Evolutionary conservation across 2,888 invertebrate species (phyloP).

Genomic region (Caenorhabditis japonica): DNA sequence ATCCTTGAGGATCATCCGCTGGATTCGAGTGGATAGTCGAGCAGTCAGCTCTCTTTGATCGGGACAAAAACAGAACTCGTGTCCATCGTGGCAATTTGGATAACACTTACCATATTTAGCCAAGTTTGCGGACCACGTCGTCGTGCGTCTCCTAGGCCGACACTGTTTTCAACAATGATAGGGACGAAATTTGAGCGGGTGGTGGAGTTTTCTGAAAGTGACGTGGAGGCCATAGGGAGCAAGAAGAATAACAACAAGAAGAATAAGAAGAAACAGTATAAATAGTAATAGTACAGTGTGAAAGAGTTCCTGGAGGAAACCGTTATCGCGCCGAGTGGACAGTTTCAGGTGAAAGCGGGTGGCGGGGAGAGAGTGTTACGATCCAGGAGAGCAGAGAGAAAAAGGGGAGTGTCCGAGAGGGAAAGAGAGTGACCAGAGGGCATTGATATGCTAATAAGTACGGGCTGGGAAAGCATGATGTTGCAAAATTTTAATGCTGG

Average conservation of each 20-base stretch:
- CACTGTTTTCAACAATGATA: slow-evolving; percentile 2
- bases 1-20: slow-evolving; percentile 7
- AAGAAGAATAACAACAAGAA: too few species aligned
- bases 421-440: slow-evolving; percentile 26
- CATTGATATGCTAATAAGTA: slow-evolving; percentile 40
- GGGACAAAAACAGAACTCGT: background rate
- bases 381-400: background rate
- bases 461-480: slow-evolving; percentile 4
- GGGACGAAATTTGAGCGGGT: background rate
- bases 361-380: slow-evolving; percentile 8
- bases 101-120: slow-evolving; percentile 23
- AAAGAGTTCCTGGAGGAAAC: slow-evolving; percentile 22
- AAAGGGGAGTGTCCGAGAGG: slow-evolving; percentile 14
- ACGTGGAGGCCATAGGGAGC: slow-evolving; percentile 9
- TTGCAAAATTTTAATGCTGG: slow-evolving; percentile 25
- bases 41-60: background rate
- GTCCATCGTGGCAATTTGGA: slow-evolving; percentile 3
- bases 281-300: slow-evolving; percentile 22
- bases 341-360: slow-evolving; percentile 29
- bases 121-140: slow-evolving; percentile 31
- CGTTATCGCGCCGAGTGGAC: slow-evolving; percentile 17
- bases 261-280: slow-evolving; percentile 2
- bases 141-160: too few species aligned
- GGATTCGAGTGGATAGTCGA: background rate
- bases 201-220: slow-evolving; percentile 16